These are phyloP conservation scores for Siniperca scherzeri DNA, from an alignment of 2,797 vertebrate genomes.

Conservation along the genomic window DNA sequence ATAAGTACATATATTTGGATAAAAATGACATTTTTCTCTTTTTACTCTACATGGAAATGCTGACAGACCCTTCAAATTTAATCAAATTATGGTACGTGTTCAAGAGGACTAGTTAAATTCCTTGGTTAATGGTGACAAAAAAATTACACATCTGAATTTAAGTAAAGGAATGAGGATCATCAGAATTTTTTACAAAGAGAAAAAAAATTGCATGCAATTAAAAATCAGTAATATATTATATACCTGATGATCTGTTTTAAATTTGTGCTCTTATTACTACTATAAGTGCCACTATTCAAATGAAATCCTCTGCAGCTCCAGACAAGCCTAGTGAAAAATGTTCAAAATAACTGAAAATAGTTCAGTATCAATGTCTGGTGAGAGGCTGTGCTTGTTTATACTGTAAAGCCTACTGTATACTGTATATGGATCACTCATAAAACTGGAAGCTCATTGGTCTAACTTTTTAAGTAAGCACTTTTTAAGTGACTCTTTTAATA, in stretches of 20 bases:
- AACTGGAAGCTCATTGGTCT: slow-evolving; percentile 55
- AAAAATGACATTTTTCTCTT: neutral
- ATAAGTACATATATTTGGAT: neutral
- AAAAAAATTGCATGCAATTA: neutral
- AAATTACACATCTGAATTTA: neutral
- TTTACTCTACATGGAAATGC: neutral
- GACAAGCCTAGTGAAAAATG: neutral
- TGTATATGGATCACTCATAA: slow-evolving; percentile 33
- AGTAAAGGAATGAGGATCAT: neutral
- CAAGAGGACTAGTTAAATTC: neutral
- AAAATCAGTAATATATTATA: slow-evolving; percentile 13
- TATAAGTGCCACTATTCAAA: slow-evolving; percentile 2
- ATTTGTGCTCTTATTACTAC: neutral
- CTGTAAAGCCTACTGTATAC: slow-evolving; percentile 18
- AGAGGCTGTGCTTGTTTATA: slow-evolving; percentile 21
- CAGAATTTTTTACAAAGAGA: neutral
- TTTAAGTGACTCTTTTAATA: slow-evolving; percentile 79
- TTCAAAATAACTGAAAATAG: slow-evolving; percentile 2
- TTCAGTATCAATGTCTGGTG: neutral
- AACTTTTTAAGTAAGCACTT: slow-evolving; percentile 57
- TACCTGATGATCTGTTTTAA: neutral
- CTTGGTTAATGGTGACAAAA: neutral
- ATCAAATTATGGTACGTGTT: neutral
- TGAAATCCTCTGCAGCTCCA: neutral
- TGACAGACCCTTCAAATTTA: slow-evolving; percentile 4